Evolutionary conservation across 2,113 vertebrate species (phyloP), one percentile per base, ranked within the genome.

Genomic region (Arenaria interpres): DNA sequence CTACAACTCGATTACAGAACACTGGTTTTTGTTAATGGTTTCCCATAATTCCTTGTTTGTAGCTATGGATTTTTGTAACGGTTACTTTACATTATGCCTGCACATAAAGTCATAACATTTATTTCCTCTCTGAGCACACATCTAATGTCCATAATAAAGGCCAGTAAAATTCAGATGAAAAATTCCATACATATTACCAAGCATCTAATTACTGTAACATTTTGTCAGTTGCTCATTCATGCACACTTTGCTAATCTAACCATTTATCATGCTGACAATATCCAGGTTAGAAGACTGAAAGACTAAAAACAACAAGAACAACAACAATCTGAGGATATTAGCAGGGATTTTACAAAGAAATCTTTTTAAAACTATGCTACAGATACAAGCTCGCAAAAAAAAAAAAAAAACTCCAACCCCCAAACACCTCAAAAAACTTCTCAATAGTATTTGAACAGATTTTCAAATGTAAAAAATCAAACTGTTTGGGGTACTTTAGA

Each of bases 151-250:
- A 22, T 68, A 90, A 71, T 91, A 96, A 96, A 96, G 54, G 68
- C 12, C n/a, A 87, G 39, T 94, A 94, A 96, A 96, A 96, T 91
- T 23, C 12, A 89, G 96, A 94, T 78, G 28, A 95, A 96, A 95
- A 92, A 93, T 54, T 88, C 30, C 21, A 46, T 85, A 79, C 1
- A 4, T 35, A 77, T 64, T 84, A 73, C 17, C 51, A 89, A 91
- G 14, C 10, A 64, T 64, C 46, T 83, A 93, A 89, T 96, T 95
- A 84, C 17, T 69, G 35, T 39, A 85, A 84, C 53, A 25, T 79
- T 95, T 89, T 96, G 48, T 82, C 64, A 81, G 46, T 57, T 79
- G 27, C 33, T 90, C 59, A 72, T 57, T 94, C 39, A 71, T 68
- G 30, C 45, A 87, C 76, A 48, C 8, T 83, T 84, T n/a, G 10